These are phyloP conservation scores for Tadarida brasiliensis DNA, from an alignment of 2,797 vertebrate species.

Conservation along the genomic window DNA sequence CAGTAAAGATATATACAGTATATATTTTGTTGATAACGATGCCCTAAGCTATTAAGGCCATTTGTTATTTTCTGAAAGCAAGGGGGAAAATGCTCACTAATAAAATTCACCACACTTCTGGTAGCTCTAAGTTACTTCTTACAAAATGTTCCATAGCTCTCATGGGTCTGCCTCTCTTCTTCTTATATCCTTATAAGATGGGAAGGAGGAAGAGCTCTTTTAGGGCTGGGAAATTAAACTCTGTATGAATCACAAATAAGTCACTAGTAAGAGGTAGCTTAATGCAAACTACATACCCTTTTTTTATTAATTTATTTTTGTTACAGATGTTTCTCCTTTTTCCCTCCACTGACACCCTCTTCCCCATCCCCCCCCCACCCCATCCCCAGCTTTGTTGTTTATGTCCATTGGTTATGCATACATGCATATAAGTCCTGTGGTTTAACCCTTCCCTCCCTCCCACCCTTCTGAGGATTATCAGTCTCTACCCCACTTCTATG, in stretches of 20 bases:
- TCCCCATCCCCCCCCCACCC: no score
- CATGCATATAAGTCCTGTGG: no score
- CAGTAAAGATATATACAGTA: constrained; percentile 21
- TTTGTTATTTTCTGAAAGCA: constrained; percentile 82
- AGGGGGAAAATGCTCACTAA: constrained; percentile 72
- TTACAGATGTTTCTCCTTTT: no score
- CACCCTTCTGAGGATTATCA: no score
- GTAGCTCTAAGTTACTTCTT: constrained; percentile 48
- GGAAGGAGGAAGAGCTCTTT: background rate
- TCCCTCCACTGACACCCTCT: no score
- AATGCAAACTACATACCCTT: background rate
- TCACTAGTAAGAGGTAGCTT: constrained; percentile 27
- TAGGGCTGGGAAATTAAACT: background rate
- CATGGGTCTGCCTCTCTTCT: background rate
- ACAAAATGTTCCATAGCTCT: constrained; percentile 51
- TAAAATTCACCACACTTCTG: constrained; percentile 68
- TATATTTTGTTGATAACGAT: constrained; percentile 76
- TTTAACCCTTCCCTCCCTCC: no score
- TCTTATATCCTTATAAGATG: constrained; percentile 22
- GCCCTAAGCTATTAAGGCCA: constrained; percentile 74
- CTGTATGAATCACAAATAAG: constrained; percentile 50
- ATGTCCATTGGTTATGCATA: no score
- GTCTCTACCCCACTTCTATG: no score
- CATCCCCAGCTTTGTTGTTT: no score
- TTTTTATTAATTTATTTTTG: no score